Evolutionary conservation across 2,113 vertebrate genomes (phyloP).

Genomic region (Zosterops japonicus): DNA sequence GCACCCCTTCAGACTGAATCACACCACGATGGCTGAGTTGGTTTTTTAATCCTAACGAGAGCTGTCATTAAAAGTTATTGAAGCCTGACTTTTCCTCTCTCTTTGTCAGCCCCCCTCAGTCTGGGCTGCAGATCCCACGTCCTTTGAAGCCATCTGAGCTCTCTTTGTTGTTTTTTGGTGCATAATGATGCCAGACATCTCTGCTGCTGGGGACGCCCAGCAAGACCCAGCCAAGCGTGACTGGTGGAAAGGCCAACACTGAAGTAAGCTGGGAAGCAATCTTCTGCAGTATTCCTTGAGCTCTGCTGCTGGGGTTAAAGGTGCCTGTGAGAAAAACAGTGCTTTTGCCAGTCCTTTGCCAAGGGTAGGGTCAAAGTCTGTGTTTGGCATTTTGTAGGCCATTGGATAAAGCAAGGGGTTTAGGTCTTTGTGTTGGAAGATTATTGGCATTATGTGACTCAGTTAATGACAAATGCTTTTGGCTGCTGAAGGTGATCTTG

Average conservation of each 20-base stretch:
- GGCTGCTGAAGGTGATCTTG: neutral
- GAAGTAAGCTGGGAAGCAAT: neutral
- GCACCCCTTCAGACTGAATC: conserved; percentile 67
- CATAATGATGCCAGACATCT: conserved; percentile 76
- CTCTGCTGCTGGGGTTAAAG: conserved; percentile 29
- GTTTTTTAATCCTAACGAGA: conserved; percentile 85
- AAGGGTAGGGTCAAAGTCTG: neutral
- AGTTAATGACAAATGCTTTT: neutral
- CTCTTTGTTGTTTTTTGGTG: conserved; percentile 77
- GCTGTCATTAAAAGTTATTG: conserved; percentile 85
- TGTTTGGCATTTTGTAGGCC: neutral
- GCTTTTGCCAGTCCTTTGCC: conserved; percentile 9
- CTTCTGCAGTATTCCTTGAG: neutral
- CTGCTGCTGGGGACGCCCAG: conserved; percentile 46
- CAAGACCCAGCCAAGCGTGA: conserved; percentile 32
- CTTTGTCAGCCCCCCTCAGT: conserved; percentile 75
- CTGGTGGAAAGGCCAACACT: neutral
- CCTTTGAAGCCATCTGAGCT: conserved; percentile 74
- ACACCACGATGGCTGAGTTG: conserved; percentile 73
- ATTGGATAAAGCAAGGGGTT: neutral
- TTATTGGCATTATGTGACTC: neutral
- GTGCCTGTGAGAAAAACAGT: neutral
- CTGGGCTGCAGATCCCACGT: conserved; percentile 72
- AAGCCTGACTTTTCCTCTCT: conserved; percentile 80
- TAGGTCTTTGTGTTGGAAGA: neutral